A percentile compares a stretch with the other conserved stretches of the same genome.
Evolutionary conservation across 1,140 invertebrate genomes (phyloP).

Genomic region (Tenebrio molitor): DNA sequence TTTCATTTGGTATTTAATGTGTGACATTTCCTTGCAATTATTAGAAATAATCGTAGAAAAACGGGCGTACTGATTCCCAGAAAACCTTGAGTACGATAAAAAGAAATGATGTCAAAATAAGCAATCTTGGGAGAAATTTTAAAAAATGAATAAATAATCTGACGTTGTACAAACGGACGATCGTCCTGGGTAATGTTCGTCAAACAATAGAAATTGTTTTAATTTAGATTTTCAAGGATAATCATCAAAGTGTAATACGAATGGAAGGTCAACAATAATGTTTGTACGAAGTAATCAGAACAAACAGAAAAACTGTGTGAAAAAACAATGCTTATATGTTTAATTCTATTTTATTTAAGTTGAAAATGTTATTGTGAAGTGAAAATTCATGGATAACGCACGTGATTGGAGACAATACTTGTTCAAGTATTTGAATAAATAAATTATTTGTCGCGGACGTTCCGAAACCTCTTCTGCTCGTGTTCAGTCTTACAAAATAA

Average conservation of each 20-base stretch:
- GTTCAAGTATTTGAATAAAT: constrained; percentile 15
- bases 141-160: too few relatives aligned
- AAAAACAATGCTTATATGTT: constrained; percentile 23
- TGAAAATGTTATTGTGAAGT: constrained; percentile 26
- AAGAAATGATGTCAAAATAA: constrained; percentile 3
- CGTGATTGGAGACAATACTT: constrained; percentile 26
- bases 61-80: not conserved
- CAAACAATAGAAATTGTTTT: constrained; percentile 5
- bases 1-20: too few relatives aligned
- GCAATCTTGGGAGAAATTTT: too few relatives aligned
- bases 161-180: too few relatives aligned
- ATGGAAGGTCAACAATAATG: constrained; percentile 33
- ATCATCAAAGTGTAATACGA: constrained; percentile 10
- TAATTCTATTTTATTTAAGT: constrained; percentile 21
- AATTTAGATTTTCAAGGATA: constrained; percentile 20
- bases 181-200: too few relatives aligned
- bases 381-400: constrained; percentile 30
- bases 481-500: not conserved
- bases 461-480: not conserved
- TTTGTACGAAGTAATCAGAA: constrained; percentile 33
- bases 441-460: not conserved
- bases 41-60: not conserved
- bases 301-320: constrained; percentile 23
- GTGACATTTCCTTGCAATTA: constrained; percentile 1
- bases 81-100: not conserved